Evolutionary conservation across 2,888 invertebrate genomes (phyloP), one percentile per base, ranked within the genome.

Genomic region (Cephus pygmeus): DNA sequence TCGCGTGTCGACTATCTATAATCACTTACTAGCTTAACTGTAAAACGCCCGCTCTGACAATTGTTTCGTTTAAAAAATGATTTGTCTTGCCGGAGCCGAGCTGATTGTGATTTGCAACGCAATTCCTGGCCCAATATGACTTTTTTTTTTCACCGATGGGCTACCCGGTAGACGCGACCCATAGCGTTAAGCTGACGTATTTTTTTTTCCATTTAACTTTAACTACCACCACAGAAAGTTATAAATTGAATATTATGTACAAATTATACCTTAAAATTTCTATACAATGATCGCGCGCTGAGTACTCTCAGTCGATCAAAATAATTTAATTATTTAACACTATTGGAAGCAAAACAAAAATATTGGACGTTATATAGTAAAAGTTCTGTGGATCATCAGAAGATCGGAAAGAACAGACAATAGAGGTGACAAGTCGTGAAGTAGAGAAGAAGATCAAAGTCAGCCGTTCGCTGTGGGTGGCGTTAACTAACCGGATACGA

Each of bases 81-180:
- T 88, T 88, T 88, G 87, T 88, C 87, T 90, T 90, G 91, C 88
- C 91, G 88, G 91, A 90, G 91, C 85, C 88, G 91, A 91, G 91
- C 91, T 91, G 91, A 91, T 91, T 91, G 91, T 91, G 91, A 91
- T 90, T 91, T 91, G 90, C 90, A 91, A 91, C 91, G 91, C 91
- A 91, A 91, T 91, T 91, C 91, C 91, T 91, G 91, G 91, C 91
- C 91, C 90, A 90, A 87, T 87, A 88, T 56, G 56, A 56, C 23
- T 56, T 56, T 86, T 77, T 88, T 30, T 77, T 76, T 79, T 82
- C 77, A 83, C 80, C 81, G 82, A 82, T 84, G 79, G 82, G 79
- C 81, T 81, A 82, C 80, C 82, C 80, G 80, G 83, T 81, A 83
- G 82, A 73, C 75, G 73, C 69, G 69, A 77, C 80, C 76, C 81